Conservation (phyloP, 1,140 invertebrate genomes). For the Camponotus floridanus region DNA sequence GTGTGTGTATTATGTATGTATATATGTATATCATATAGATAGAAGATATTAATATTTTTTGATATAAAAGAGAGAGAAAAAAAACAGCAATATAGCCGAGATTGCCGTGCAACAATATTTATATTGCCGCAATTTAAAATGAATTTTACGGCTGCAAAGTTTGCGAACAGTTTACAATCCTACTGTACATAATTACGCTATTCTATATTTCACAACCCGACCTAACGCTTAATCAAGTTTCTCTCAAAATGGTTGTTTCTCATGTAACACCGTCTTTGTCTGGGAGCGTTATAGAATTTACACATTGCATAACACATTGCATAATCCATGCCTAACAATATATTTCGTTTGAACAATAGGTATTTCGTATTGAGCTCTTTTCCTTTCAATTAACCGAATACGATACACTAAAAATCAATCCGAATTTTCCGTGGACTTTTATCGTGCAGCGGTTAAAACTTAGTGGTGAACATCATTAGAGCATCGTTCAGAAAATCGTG, state of each 20-base stretch:
- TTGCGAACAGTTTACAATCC: neutral
- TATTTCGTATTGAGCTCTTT: neutral
- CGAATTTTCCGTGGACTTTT: neutral
- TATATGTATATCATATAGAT: neutral
- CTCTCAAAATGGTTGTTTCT: neutral
- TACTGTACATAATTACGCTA: neutral
- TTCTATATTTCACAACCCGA: neutral
- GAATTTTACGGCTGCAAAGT: slow-evolving; percentile 1
- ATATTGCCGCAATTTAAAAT: neutral
- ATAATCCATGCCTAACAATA: slow-evolving; percentile 4
- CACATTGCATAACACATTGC: slow-evolving; percentile 37
- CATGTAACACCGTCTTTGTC: neutral
- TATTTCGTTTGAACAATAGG: slow-evolving; percentile 17
- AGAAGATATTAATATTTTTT: slow-evolving; percentile 4
- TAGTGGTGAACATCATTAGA: slow-evolving; percentile 19
- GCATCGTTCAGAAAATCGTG: neutral
- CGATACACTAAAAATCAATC: slow-evolving; percentile 15
- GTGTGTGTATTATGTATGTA: no score
- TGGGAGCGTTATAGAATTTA: slow-evolving; percentile 12
- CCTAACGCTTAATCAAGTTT: slow-evolving; percentile 25
- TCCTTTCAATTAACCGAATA: slow-evolving; percentile 20
- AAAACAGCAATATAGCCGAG: neutral
- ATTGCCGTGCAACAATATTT: neutral
- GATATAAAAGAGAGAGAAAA: neutral
- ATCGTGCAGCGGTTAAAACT: neutral